Percentiles rank a stretch among this genome's conserved stretches.
These are phyloP conservation scores for Saccopteryx bilineata DNA, from an alignment of 2,113 vertebrate genomes.

Conservation along the genomic window DNA sequence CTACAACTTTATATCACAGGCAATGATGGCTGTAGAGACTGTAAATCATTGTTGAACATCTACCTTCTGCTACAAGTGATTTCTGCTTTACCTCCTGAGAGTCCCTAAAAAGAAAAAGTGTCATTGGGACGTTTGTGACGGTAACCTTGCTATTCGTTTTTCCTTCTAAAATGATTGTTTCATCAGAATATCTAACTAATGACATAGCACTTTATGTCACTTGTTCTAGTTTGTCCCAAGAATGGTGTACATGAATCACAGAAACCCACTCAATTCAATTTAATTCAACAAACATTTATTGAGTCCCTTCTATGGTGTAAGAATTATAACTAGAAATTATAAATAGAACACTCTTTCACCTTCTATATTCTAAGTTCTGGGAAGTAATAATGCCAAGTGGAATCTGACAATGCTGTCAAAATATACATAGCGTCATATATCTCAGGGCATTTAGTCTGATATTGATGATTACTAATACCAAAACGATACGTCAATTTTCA, in stretches of 20 bases:
- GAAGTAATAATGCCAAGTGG: neutral
- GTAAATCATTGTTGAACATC: neutral
- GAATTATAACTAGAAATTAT: constrained; percentile 12
- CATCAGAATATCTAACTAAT: neutral
- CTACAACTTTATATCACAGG: neutral
- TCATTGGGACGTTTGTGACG: neutral
- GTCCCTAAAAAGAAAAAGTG: neutral
- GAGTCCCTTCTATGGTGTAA: neutral
- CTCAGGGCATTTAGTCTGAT: neutral
- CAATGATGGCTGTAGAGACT: too few relatives aligned
- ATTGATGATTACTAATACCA: neutral
- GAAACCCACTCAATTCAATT: neutral
- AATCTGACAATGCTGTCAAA: neutral
- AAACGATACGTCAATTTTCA: neutral
- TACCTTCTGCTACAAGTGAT: neutral
- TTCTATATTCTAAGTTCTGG: constrained; percentile 21
- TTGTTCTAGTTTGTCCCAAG: neutral
- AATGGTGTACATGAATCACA: neutral
- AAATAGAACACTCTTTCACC: neutral
- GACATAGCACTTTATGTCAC: neutral
- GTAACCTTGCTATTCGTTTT: neutral
- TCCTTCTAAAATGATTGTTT: neutral
- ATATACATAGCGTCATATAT: neutral
- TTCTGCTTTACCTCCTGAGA: neutral
- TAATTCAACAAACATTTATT: neutral